A percentile compares a stretch with the other conserved stretches of the same genome.
These are phyloP conservation scores for Andrena marginata DNA, from an alignment of 2,888 invertebrate species.

Conservation along the genomic window DNA sequence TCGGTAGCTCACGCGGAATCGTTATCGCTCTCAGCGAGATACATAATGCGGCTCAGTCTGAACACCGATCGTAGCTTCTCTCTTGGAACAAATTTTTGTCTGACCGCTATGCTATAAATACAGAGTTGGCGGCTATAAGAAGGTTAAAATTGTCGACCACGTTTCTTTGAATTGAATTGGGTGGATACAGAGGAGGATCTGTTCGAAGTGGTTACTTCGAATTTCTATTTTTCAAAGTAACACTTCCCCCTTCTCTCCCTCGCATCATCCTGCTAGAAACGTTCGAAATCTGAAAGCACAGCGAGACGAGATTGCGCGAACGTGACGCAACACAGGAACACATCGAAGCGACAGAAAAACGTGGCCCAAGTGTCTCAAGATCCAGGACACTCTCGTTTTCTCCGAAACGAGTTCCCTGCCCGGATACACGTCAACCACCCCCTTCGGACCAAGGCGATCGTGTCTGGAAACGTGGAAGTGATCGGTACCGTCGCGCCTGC, in stretches of 20 bases:
- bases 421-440: slow-evolving; percentile 36
- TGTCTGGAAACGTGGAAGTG: slow-evolving; percentile 34
- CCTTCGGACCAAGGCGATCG: slow-evolving; percentile 7
- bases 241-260: no score
- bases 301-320: slow-evolving; percentile 28
- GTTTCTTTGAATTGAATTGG: background rate
- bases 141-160: background rate
- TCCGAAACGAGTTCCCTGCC: slow-evolving; percentile 23
- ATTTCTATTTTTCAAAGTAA: no score
- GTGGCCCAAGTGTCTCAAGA: slow-evolving; percentile 25
- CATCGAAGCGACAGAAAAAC: slow-evolving; percentile 24
- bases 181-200: background rate
- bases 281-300: background rate
- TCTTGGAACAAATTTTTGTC: slow-evolving; percentile 14
- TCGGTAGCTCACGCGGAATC: slow-evolving; percentile 61
- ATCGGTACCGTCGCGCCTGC: slow-evolving; percentile 16
- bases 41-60: slow-evolving; percentile 31
- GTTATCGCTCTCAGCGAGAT: slow-evolving; percentile 46
- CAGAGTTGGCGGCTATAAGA: background rate
- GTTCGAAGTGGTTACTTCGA: background rate
- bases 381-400: slow-evolving; percentile 44
- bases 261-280: no score
- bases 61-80: slow-evolving; percentile 22
- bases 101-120: background rate
- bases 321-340: slow-evolving; percentile 28